Evolutionary conservation across 64 coral and sea anemone species (phyloP).

Genomic region (Anthopleura sola): DNA sequence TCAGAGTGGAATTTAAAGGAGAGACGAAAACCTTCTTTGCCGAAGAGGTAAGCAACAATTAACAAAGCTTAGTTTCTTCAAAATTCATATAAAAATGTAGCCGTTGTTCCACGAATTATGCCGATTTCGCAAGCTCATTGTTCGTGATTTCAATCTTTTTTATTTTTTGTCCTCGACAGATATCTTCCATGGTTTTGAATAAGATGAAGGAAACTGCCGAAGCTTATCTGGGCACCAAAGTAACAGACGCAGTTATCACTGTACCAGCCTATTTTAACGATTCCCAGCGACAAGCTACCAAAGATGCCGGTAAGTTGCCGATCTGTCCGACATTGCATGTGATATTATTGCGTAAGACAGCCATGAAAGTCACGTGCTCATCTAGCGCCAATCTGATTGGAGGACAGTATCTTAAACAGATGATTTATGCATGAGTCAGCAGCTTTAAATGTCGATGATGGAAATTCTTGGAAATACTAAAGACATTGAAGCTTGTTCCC

Average conservation of each 20-base stretch:
- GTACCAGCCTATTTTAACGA: slow-evolving; percentile 71
- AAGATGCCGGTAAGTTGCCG: slow-evolving; percentile 48
- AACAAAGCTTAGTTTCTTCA: neutral
- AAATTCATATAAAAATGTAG: neutral
- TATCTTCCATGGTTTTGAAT: slow-evolving; percentile 66
- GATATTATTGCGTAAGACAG: neutral
- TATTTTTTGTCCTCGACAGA: slow-evolving; percentile 10
- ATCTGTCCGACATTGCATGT: neutral
- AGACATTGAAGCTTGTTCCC: too few relatives aligned
- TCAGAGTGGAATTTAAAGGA: slow-evolving; percentile 54
- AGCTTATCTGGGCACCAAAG: slow-evolving; percentile 49
- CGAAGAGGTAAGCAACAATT: slow-evolving; percentile 56
- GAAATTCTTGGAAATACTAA: too few relatives aligned
- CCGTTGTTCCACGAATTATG: neutral
- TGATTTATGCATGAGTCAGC: neutral
- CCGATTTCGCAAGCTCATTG: neutral
- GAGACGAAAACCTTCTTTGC: slow-evolving; percentile 72
- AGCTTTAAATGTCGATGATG: neutral
- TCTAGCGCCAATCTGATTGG: neutral
- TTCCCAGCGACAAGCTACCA: slow-evolving; percentile 64
- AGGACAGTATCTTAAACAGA: neutral
- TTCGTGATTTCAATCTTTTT: neutral
- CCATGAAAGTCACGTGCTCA: neutral
- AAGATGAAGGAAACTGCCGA: slow-evolving; percentile 69
- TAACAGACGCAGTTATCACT: slow-evolving; percentile 53